A percentile compares a stretch with the other conserved stretches of the same genome.
Conservation (phyloP, 2,888 invertebrate genomes). For the Melikaiella ostensackeni region DNA sequence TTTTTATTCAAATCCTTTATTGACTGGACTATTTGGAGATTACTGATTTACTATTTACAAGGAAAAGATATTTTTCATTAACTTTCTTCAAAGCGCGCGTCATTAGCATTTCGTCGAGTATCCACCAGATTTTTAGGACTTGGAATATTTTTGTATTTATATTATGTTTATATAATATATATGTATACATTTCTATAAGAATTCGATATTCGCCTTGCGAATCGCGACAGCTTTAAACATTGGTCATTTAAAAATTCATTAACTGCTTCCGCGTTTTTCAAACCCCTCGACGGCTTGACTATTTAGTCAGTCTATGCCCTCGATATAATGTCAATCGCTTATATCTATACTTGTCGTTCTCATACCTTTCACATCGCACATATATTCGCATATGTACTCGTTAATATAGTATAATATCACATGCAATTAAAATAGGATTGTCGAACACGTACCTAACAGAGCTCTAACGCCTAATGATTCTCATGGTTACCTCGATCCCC, state of each 20-base stretch:
- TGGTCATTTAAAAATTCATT: slow-evolving; percentile 60
- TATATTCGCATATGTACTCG: slow-evolving; percentile 57
- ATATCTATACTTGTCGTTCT: slow-evolving; percentile 52
- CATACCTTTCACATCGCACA: slow-evolving; percentile 57
- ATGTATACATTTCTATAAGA: slow-evolving; percentile 37
- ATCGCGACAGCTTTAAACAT: slow-evolving; percentile 58
- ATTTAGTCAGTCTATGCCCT: slow-evolving; percentile 43
- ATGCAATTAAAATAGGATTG: slow-evolving; percentile 76
- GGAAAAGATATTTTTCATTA: neutral
- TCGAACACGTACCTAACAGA: slow-evolving; percentile 71
- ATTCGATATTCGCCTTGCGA: slow-evolving; percentile 53
- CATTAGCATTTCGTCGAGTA: slow-evolving; percentile 9
- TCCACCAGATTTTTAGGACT: neutral
- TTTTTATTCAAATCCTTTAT: no score
- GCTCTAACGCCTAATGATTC: slow-evolving; percentile 54
- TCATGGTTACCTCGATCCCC: slow-evolving; percentile 44
- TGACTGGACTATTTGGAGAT: no score
- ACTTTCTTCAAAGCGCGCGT: neutral
- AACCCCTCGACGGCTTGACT: slow-evolving; percentile 38
- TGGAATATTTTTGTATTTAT: slow-evolving; percentile 16
- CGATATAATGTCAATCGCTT: slow-evolving; percentile 57
- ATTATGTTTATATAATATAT: slow-evolving; percentile 25
- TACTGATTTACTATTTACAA: neutral
- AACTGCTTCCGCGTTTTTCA: slow-evolving; percentile 45
- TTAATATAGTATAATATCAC: slow-evolving; percentile 71